Percentiles rank a stretch among this genome's conserved stretches.
Conservation (phyloP, 2,888 invertebrate genomes). For the Eubasilissa splendida region DNA sequence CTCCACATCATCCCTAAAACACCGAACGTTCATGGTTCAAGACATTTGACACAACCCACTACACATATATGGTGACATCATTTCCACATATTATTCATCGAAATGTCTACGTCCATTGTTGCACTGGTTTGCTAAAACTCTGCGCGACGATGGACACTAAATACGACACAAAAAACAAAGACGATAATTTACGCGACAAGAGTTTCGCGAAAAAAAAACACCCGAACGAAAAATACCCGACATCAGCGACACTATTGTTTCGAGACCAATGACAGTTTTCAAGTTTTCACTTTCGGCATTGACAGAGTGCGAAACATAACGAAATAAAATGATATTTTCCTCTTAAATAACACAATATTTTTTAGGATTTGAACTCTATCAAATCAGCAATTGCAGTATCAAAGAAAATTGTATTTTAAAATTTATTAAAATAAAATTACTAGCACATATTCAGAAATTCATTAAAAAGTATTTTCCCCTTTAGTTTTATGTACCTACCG, state of each 20-base stretch:
- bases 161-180: constrained; percentile 2
- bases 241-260: constrained; percentile 44
- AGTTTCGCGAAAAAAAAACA: constrained; percentile 19
- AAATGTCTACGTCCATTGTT: constrained; percentile 42
- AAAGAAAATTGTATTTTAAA: too few species aligned
- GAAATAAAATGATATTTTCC: neutral
- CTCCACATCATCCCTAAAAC: constrained; percentile 52
- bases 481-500: too few species aligned
- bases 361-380: too few species aligned
- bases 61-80: constrained; percentile 49
- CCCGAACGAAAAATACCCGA: constrained; percentile 17
- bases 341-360: too few species aligned
- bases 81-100: constrained; percentile 48
- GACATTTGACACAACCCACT: constrained; percentile 47
- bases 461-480: too few species aligned
- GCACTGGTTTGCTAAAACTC: constrained; percentile 21
- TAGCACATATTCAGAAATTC: too few species aligned
- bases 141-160: constrained; percentile 1
- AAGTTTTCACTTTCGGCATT: constrained; percentile 55
- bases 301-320: constrained; percentile 42
- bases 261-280: constrained; percentile 50
- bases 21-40: constrained; percentile 51
- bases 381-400: too few species aligned
- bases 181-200: constrained; percentile 9
- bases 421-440: too few species aligned